Conservation (phyloP, 1,140 invertebrate genomes). For the Doryteuthis pealeii region DNA sequence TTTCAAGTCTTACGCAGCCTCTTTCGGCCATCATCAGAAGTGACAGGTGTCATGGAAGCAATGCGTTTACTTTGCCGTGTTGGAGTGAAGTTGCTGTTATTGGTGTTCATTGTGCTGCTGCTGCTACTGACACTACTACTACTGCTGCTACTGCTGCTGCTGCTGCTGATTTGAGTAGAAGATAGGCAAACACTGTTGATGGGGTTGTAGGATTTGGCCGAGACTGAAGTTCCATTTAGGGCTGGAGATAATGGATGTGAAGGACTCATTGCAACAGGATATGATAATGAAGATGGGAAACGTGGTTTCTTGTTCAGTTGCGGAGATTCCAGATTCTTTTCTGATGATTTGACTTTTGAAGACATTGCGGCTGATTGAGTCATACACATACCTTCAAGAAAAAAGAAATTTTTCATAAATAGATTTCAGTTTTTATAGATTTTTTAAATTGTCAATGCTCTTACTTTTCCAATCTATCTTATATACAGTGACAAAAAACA, state of each 20-base stretch:
- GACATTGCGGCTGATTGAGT: background rate
- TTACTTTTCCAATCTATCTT: no score
- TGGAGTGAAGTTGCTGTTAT: constrained; percentile 23
- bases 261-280: background rate
- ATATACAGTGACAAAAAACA: no score
- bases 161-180: background rate
- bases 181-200: background rate
- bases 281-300: background rate
- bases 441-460: no score
- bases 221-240: background rate
- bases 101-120: constrained; percentile 10
- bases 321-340: background rate
- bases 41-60: constrained; percentile 45
- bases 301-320: background rate
- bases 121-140: background rate
- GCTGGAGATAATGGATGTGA: background rate
- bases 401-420: no score
- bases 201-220: background rate
- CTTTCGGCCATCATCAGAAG: constrained; percentile 41
- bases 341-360: background rate
- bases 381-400: background rate
- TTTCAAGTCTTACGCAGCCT: constrained; percentile 37
- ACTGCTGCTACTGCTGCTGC: background rate
- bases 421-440: no score
- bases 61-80: constrained; percentile 42